These are phyloP conservation scores for Drosophila heteroneura DNA, from an alignment of 2,888 invertebrate species.

Conservation along the genomic window DNA sequence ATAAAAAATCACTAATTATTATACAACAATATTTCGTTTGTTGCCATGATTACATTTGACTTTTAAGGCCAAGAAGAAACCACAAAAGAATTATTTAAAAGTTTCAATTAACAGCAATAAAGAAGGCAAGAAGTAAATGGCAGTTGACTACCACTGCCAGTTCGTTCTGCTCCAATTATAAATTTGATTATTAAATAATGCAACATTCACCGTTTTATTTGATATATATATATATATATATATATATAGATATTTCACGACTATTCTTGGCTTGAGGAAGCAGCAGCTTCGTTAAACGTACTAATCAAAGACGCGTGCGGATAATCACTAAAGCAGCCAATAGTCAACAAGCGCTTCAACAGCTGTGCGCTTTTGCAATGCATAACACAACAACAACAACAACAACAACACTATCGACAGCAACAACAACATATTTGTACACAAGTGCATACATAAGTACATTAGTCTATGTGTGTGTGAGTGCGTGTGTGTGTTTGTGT, in stretches of 20 bases:
- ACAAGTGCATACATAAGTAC: constrained; percentile 11
- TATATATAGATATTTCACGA: constrained; percentile 15
- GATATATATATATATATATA: not conserved
- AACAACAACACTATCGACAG: not conserved
- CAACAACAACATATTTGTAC: constrained; percentile 2
- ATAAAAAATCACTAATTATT: not conserved
- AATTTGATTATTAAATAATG: constrained; percentile 12
- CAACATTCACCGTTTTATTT: constrained; percentile 39
- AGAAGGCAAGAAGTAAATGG: not conserved
- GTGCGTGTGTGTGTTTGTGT: not conserved
- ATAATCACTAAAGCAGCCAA: constrained; percentile 52
- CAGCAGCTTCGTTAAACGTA: constrained; percentile 40
- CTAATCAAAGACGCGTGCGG: constrained; percentile 59
- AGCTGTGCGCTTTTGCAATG: constrained; percentile 44
- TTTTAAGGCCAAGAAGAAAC: not conserved
- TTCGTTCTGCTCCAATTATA: constrained; percentile 56
- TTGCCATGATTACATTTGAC: not conserved
- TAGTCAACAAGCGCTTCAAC: constrained; percentile 22
- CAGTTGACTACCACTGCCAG: not conserved
- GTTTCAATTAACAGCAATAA: constrained; percentile 26
- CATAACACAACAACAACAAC: constrained; percentile 11
- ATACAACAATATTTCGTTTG: not conserved
- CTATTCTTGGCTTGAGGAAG: constrained; percentile 19
- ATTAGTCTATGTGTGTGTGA: not conserved
- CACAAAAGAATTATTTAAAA: constrained; percentile 23